Conservation (phyloP, 2,113 vertebrate genomes). For the Chionomys nivalis region DNA sequence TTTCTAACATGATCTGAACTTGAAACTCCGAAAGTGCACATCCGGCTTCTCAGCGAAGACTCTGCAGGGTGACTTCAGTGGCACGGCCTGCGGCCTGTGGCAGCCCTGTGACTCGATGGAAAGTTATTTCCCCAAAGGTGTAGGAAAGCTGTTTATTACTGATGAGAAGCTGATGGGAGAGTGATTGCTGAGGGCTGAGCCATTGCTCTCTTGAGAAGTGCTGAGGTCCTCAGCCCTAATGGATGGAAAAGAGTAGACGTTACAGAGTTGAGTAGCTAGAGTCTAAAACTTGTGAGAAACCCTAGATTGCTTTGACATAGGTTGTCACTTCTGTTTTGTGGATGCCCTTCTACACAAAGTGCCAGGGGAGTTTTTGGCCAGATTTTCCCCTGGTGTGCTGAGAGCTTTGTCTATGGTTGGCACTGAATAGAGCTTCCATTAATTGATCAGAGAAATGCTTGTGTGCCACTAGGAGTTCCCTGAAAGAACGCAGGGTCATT, state of each 20-base stretch:
- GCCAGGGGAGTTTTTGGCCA: constrained; percentile 64
- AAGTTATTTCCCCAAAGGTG: constrained; percentile 75
- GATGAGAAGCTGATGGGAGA: constrained; percentile 80
- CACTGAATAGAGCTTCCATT: constrained; percentile 68
- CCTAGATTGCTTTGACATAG: constrained; percentile 53
- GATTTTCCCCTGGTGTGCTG: constrained; percentile 47
- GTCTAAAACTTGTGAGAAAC: constrained; percentile 57
- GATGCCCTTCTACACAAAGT: constrained; percentile 66
- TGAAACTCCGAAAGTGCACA: constrained; percentile 17
- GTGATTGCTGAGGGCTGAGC: constrained; percentile 75
- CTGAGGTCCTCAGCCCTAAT: constrained; percentile 66
- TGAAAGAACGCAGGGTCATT: constrained; percentile 40
- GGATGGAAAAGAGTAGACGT: constrained; percentile 66
- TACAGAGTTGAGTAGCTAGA: constrained; percentile 50
- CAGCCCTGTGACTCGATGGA: constrained; percentile 39
- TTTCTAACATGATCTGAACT: constrained; percentile 29
- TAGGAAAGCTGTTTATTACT: constrained; percentile 74
- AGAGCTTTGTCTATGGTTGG: constrained; percentile 51
- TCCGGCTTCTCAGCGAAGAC: background rate
- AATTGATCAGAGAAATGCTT: constrained; percentile 73
- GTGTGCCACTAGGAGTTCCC: constrained; percentile 38
- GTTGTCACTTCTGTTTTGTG: constrained; percentile 70
- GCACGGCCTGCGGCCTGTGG: constrained; percentile 10
- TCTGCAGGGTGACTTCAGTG: background rate
- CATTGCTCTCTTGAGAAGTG: constrained; percentile 69